A percentile compares a stretch with the other conserved stretches of the same genome.
Conservation (phyloP, 64 coral and sea anemone species). For the Platygyra sinensis region DNA sequence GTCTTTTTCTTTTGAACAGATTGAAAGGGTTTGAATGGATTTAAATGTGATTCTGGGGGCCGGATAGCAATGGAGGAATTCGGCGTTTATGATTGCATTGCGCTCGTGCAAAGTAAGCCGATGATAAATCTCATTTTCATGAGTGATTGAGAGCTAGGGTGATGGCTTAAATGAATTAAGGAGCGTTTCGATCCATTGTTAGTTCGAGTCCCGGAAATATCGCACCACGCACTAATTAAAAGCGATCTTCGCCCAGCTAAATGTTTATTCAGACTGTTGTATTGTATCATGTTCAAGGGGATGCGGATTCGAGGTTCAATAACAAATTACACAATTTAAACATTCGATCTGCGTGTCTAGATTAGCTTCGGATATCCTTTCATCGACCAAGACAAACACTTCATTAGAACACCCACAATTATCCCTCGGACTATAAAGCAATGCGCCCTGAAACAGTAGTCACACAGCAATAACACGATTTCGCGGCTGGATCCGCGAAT, state of each 20-base stretch:
- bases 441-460: background rate
- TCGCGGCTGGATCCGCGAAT: background rate
- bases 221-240: conserved; percentile 40
- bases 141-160: background rate
- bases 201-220: conserved; percentile 39
- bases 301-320: conserved; percentile 41
- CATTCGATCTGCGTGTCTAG: conserved; percentile 49
- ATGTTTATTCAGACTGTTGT: conserved; percentile 27
- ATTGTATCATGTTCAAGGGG: conserved; percentile 47
- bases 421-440: conserved; percentile 28
- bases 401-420: conserved; percentile 59
- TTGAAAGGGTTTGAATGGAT: background rate
- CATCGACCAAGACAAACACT: conserved; percentile 42
- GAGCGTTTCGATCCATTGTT: conserved; percentile 5
- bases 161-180: conserved; percentile 34
- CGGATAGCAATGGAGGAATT: background rate
- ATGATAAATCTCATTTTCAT: conserved; percentile 1
- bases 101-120: background rate
- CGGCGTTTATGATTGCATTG: background rate
- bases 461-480: background rate
- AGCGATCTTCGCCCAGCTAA: conserved; percentile 30
- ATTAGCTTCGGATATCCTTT: conserved; percentile 50
- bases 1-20: background rate
- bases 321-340: conserved; percentile 47
- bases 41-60: background rate